phyloP scores from a whole-genome alignment of 2,888 invertebrate genomes.

The Corbicula japonica region DNA sequence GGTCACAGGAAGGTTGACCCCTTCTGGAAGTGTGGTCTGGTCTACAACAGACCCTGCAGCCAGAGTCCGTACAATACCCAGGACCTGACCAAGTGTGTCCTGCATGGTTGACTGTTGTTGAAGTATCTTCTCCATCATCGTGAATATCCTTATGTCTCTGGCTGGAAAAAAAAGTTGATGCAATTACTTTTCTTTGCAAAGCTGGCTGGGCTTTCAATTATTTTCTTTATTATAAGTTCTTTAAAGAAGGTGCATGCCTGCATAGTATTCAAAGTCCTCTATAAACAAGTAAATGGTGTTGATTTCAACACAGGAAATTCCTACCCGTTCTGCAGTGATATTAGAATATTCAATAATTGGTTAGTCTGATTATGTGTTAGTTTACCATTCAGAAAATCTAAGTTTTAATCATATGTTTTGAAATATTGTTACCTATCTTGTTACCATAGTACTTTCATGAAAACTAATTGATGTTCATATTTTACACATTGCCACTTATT shows the following conservation, averaged over 20 bases:
- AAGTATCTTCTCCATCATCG: constrained; percentile 11
- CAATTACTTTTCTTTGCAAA: constrained; percentile 11
- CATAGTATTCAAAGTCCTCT: constrained; percentile 13
- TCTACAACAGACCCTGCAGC: constrained; percentile 13
- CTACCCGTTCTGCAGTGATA: constrained; percentile 13
- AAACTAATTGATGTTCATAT: constrained; percentile 15
- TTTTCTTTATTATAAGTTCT: constrained; percentile 10
- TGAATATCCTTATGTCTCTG: constrained; percentile 12
- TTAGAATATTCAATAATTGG: constrained; percentile 13
- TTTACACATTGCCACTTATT: constrained; percentile 8
- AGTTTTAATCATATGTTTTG: constrained; percentile 15
- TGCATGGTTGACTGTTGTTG: constrained; percentile 13
- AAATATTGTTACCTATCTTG: constrained; percentile 11
- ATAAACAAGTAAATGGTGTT: constrained; percentile 15
- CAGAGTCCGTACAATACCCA: constrained; percentile 13
- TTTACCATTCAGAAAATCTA: constrained; percentile 13
- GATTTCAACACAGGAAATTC: constrained; percentile 9
- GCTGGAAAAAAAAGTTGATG: constrained; percentile 15
- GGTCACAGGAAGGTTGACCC: constrained; percentile 13
- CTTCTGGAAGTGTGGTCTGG: constrained; percentile 15
- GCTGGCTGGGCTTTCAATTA: constrained; percentile 15
- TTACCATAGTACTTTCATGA: constrained; percentile 15
- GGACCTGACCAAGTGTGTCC: constrained; percentile 15
- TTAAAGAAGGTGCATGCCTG: constrained; percentile 15
- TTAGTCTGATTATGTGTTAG: constrained; percentile 13